Evolutionary conservation across 1,140 invertebrate genomes (phyloP), one percentile per base, ranked within the genome.

Genomic region (Sitodiplosis mosellana): DNA sequence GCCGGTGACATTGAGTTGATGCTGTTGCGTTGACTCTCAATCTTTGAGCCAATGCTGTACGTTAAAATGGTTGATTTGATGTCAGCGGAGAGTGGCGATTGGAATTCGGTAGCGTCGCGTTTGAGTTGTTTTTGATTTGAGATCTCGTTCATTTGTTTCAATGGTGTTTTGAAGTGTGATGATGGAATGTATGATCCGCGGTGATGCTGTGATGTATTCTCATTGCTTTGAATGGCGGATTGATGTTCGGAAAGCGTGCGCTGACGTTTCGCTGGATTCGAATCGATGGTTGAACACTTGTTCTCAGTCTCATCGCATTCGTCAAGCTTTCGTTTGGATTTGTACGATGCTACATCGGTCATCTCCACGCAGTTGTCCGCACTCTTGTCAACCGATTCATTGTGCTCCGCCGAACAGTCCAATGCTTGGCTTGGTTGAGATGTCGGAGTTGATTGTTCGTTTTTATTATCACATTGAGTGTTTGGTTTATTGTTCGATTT

Each of bases 91-190:
- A 43, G 20, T 17, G 41, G 41, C 12, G 41, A 18, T 12, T 43
- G n/a, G n/a, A 43, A 43, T 18, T 21, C 18, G 5, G 27, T 27
- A 10, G 27, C 10, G 6, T 12, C 41, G 5, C 11, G 17, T 12
- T 43, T n/a, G 11, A 5, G 17, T 11, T 43, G 41, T 43, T 43
- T 18, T 45, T 51, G 42, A 38, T 33, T 48, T 46, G 55, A 49
- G 2, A 60, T 60, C 33, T 59, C 61, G 47, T 63, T 63, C 19
- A 63, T 48, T 34, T 57, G 61, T 51, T 63, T 61, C 11, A 63
- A 47, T 8, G 61, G 61, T 58, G 61, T 61, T 49, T 53, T 53
- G 21, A 53, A 52, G 37, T 14, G 46, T 18, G 45, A 20, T 34
- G 43, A n/a, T 27, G 43, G 43, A 43, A 43, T 43, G 41, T 12